phyloP scores from a whole-genome alignment of 2,797 vertebrate species.

The Lagocephalus sceleratus region DNA sequence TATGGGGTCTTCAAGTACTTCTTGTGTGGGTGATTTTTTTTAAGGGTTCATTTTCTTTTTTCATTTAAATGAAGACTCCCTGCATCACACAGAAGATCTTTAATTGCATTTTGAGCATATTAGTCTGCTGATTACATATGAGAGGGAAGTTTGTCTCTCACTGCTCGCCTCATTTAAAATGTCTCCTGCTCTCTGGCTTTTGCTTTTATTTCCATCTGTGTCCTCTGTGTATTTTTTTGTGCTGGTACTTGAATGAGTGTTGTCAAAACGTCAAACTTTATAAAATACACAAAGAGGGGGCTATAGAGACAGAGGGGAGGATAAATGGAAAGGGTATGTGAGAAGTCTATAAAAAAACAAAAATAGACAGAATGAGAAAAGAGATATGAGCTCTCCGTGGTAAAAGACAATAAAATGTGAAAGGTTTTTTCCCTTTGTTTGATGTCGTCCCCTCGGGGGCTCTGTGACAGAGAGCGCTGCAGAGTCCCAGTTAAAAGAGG shows the following conservation, averaged over 20 bases:
- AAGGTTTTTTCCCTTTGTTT: conserved; percentile 66
- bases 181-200: conserved; percentile 15
- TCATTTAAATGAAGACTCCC: too few relatives aligned
- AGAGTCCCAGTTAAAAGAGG: conserved; percentile 62
- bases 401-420: conserved; percentile 72
- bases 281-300: conserved; percentile 60
- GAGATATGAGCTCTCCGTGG: conserved; percentile 65
- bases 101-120: conserved; percentile 20
- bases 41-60: too few relatives aligned
- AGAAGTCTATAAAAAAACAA: conserved; percentile 42
- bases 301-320: conserved; percentile 21
- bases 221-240: conserved; percentile 45
- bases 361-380: conserved; percentile 37
- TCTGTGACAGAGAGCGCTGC: conserved; percentile 61
- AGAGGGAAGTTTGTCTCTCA: too few relatives aligned
- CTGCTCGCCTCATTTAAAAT: too few relatives aligned
- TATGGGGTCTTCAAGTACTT: too few relatives aligned
- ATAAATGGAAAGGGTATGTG: conserved; percentile 53
- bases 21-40: too few relatives aligned
- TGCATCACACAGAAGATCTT: background rate
- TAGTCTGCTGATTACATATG: conserved; percentile 18
- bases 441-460: conserved; percentile 62
- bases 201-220: conserved; percentile 9
- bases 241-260: conserved; percentile 45
- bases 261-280: conserved; percentile 61